These are phyloP conservation scores for Tiaroga cobitis DNA, from an alignment of 2,797 vertebrate species.

Conservation along the genomic window DNA sequence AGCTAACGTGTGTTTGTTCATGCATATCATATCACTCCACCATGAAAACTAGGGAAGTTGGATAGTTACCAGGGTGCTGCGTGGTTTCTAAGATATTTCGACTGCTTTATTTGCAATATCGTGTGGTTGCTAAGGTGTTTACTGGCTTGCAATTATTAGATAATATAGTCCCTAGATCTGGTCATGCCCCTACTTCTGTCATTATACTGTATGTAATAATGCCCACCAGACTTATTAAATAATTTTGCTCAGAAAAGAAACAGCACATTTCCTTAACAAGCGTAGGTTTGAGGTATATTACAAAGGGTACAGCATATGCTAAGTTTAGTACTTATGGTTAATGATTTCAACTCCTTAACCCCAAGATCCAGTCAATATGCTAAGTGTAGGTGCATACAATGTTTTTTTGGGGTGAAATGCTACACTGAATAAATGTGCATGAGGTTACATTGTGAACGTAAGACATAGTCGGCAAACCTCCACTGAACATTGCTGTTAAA, in stretches of 20 bases:
- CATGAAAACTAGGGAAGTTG: not conserved
- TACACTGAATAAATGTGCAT: slow-evolving; percentile 28
- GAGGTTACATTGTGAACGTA: slow-evolving; percentile 20
- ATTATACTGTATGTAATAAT: not conserved
- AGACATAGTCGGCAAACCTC: not conserved
- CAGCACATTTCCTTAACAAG: not conserved
- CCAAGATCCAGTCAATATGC: not conserved
- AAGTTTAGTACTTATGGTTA: not conserved
- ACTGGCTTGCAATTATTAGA: not conserved
- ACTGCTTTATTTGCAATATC: not conserved
- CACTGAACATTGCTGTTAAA: slow-evolving; percentile 11
- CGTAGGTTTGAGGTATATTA: not conserved
- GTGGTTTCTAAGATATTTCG: not conserved
- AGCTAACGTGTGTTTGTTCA: not conserved
- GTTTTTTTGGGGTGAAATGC: not conserved
- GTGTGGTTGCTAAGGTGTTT: not conserved
- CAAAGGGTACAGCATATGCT: too few species aligned
- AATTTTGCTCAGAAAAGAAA: not conserved
- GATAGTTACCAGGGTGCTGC: not conserved
- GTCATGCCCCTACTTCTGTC: not conserved
- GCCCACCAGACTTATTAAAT: not conserved
- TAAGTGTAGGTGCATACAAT: not conserved
- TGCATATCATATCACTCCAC: not conserved
- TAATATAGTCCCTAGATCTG: not conserved
- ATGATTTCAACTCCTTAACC: not conserved